phyloP scores from a whole-genome alignment of 2,113 vertebrate species.

The Microcebus griseorufus region DNA sequence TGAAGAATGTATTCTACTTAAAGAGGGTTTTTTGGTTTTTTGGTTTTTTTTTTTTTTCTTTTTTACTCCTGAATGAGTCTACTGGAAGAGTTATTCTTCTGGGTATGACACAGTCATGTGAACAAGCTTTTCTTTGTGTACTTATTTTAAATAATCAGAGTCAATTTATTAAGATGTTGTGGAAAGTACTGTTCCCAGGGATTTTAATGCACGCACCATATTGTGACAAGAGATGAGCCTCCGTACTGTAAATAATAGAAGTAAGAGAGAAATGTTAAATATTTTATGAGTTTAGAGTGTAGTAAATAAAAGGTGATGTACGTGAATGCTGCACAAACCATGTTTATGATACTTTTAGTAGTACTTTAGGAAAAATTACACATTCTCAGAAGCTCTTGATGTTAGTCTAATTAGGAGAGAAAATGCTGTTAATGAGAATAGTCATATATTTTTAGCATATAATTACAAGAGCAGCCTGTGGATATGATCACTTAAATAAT shows the following conservation, averaged over 20 bases:
- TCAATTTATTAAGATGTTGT: constrained; percentile 58
- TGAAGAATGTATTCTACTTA: constrained; percentile 56
- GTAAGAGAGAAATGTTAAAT: constrained; percentile 44
- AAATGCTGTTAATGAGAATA: constrained; percentile 73
- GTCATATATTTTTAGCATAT: constrained; percentile 68
- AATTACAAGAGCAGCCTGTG: constrained; percentile 75
- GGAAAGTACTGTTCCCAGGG: constrained; percentile 46
- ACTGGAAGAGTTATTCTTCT: constrained; percentile 44
- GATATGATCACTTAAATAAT: constrained; percentile 77
- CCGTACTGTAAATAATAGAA: constrained; percentile 64
- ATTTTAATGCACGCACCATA: constrained; percentile 57
- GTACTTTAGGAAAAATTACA: constrained; percentile 67
- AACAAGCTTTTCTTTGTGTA: constrained; percentile 50
- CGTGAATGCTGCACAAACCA: constrained; percentile 53
- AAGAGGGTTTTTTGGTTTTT: neutral
- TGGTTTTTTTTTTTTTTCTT: neutral
- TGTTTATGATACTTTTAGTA: constrained; percentile 65
- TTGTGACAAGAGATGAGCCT: constrained; percentile 61
- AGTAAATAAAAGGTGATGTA: constrained; percentile 61
- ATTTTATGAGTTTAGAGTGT: constrained; percentile 71
- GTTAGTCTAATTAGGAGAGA: constrained; percentile 74
- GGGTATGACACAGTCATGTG: neutral
- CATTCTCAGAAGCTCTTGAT: constrained; percentile 70
- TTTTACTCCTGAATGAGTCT: constrained; percentile 17
- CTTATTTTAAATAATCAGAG: constrained; percentile 66